These are phyloP conservation scores for Perca fluviatilis DNA, from an alignment of 2,113 vertebrate genomes.

Conservation along the genomic window DNA sequence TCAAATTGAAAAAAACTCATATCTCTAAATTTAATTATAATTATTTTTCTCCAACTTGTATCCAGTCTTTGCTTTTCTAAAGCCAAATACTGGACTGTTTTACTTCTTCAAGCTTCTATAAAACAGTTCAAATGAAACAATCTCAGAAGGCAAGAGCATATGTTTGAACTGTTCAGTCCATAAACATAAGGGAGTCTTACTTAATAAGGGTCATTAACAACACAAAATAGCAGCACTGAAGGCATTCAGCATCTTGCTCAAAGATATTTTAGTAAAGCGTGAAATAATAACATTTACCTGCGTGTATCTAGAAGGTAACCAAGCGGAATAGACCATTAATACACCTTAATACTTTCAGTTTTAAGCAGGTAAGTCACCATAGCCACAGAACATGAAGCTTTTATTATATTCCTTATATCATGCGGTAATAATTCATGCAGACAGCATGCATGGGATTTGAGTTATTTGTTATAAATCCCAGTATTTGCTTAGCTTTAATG, in stretches of 20 bases:
- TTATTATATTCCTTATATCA: not conserved
- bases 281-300: not conserved
- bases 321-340: not conserved
- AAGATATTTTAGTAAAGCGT: not conserved
- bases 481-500: conserved; percentile 30
- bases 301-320: not conserved
- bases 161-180: not conserved
- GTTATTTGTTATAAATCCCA: conserved; percentile 1
- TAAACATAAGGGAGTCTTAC: not conserved
- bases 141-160: not conserved
- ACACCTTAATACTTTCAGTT: not conserved
- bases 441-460: conserved; percentile 13
- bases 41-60: not conserved
- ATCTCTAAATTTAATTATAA: not conserved
- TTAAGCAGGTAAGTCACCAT: conserved; percentile 1
- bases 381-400: not conserved
- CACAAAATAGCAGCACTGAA: not conserved
- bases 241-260: conserved; percentile 10
- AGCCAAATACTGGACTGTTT: not conserved
- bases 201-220: not conserved
- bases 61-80: not conserved
- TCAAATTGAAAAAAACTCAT: not conserved
- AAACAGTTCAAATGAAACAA: not conserved
- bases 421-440: conserved; percentile 12
- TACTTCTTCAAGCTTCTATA: not conserved